Evolutionary conservation across 2,113 vertebrate species (phyloP), one percentile per base, ranked within the genome.

Genomic region (Tachysurus fulvidraco): DNA sequence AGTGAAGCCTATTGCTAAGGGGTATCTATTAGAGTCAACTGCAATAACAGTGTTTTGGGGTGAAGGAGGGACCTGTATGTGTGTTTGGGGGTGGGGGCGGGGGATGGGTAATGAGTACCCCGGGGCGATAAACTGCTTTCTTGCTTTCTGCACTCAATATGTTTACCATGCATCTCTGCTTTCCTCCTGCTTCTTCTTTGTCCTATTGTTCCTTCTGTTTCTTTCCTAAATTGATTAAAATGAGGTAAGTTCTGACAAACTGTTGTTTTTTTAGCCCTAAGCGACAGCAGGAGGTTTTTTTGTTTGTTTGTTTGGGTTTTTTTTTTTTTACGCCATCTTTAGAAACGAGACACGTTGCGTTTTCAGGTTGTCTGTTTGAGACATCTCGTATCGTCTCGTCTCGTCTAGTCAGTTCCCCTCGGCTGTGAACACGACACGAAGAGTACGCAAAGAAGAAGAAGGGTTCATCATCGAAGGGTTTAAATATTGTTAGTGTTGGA

Each of bases 241-340:
- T 50, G 59, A 87, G 89, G 92, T 89, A 90, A 92, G 88, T 87
- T 85, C 91, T 89, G 90, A 91, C 91, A 92, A 90, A 92, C 89
- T 86, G 83, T 87, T 87, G 88, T 90, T 86, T 91, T 91, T 92
- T 89, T 89, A 88, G 65, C 30, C 13, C 28, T 74, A 89, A 69
- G 85, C 82, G 88, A 88, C 88, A 10, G 64, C 60, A 86, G 88
- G 90, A 88, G 89, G 87, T 52, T 65, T 74, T 64, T 77, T 83
- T 36, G 36, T 36, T 36, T 36, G 36, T 36, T 36, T 36, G 36
- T 36, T 36, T 36, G 36, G 36, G 36, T 36, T 36, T 36, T 36
- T 36, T 36, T 36, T 36, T 36, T 36, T 36, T 36, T 36, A 79
- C 64, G 91, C 87, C 88, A 87, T 64, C 50, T n/a, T 80, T 60